Evolutionary conservation across 2,888 invertebrate genomes (phyloP), one percentile per base, ranked within the genome.

Genomic region (Drosophila sordidula): DNA sequence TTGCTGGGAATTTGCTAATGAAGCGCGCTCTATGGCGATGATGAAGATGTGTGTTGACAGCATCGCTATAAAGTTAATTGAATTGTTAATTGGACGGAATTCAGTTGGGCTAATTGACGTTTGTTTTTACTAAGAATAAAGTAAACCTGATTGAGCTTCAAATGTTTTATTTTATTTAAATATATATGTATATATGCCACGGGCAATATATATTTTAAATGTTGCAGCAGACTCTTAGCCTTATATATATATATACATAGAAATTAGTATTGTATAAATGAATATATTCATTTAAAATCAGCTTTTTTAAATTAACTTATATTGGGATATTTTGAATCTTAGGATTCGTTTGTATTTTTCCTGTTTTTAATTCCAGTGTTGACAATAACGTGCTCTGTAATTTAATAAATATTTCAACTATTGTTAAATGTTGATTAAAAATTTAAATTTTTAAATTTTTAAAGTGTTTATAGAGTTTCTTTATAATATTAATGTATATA

Each of bases 1-100:
- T 82, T 82, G 52, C 70, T 34, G 58, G 54, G 82, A 81, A 84
- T 84, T 81, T 49, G 69, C 75, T 84, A 82, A 82, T 84, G 82
- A 82, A 84, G 80, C 84, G 58, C 61, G 32, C 70, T 72, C 55
- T 64, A 51, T 70, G 68, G 51, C 44, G 45, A 62, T 61, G 54
- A 42, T 56, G 63, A 63, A 51, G 68, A 49, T 63, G 42, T 55
- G 70, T 84, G 80, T 73, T 73, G 82, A 80, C 80, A 81, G 84
- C 75, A 26, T 62, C 57, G 70, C 63, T 70, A 75, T 82, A 78
- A 84, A 82, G 65, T 80, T 84, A 82, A 82, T 84, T 84, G 81
- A 81, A 82, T 78, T 81, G 78, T 81, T 78, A 80, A 80, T 80
- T 84, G 80, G 66, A 63, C 64, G 78, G 59, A 49, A 79, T 64